Percentiles rank a stretch among this genome's conserved stretches.
phyloP scores from a whole-genome alignment of 2,888 invertebrate species.

The Euzophera pinguis region DNA sequence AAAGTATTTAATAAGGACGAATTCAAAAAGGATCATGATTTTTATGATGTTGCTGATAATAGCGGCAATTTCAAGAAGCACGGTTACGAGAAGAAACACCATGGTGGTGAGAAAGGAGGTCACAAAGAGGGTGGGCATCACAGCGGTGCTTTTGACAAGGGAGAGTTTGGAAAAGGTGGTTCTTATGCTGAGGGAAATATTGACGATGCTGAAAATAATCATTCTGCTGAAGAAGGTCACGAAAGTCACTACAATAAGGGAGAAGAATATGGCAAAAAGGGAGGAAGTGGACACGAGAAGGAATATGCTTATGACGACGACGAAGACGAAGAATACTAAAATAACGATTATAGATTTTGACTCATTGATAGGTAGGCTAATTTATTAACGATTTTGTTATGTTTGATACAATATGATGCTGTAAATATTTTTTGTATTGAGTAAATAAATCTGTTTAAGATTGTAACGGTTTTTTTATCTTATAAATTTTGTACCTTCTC shows the following conservation, averaged over 20 bases:
- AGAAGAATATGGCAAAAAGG: conserved; percentile 77
- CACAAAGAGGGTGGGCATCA: conserved; percentile 78
- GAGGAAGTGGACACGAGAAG: conserved; percentile 66
- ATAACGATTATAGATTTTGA: conserved; percentile 19
- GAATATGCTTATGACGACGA: conserved; percentile 66
- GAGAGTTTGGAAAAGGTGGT: conserved; percentile 77
- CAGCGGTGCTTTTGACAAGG: conserved; percentile 73
- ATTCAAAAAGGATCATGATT: conserved; percentile 87
- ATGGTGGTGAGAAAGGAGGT: conserved; percentile 76
- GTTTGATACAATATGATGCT: conserved; percentile 49
- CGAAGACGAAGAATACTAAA: conserved; percentile 43
- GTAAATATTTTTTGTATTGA: conserved; percentile 54
- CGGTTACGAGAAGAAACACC: conserved; percentile 76
- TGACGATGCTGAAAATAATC: conserved; percentile 74
- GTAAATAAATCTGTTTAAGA: conserved; percentile 5
- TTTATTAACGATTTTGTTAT: conserved; percentile 57
- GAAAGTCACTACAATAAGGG: conserved; percentile 77
- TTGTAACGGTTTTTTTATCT: background rate
- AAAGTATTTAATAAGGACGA: conserved; percentile 88
- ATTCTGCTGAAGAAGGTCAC: conserved; percentile 78
- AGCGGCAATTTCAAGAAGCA: conserved; percentile 84
- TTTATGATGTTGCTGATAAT: conserved; percentile 86
- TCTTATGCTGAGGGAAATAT: conserved; percentile 78
- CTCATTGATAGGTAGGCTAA: conserved; percentile 36
- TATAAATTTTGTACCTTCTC: background rate